Evolutionary conservation across 1,140 invertebrate species (phyloP), one percentile per base, ranked within the genome.

Genomic region (Nephila pilipes): DNA sequence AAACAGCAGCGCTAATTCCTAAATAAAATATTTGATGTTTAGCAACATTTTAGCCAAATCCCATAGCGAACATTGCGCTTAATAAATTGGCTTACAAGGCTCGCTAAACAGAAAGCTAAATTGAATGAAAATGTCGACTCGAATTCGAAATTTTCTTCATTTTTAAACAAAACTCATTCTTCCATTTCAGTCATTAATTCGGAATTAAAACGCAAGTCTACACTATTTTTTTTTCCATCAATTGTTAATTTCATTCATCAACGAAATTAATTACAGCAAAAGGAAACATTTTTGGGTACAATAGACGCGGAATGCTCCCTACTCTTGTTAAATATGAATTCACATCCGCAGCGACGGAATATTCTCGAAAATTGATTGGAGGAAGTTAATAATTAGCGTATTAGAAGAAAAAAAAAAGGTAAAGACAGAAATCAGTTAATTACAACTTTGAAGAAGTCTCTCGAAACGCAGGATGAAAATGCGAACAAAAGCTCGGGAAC

Each of bases 371-470:
- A 81, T 81, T 81, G 79, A 85, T 60, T 85, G 55, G 83, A 60
- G 83, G 83, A 60, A 85, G 90, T 85, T 85, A 91, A 91, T 91
- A 91, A 91, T 91, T 91, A 91, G 20, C 58, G 58, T 79, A 91
- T 91, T 91, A 85, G 54, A 55, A 65, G 65, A 54, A 36, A 57
- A 38, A 90, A 80, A 60, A 90, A 79, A 90, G 8, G 22, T 20
- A 38, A 1, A 54, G 90, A 91, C 36, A 91, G 80, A 91, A 91
- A 91, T 85, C 90, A 91, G 90, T 85, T 91, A 91, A 91, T 91
- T 91, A 91, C 90, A 91, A 91, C 90, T 85, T 85, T 91, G 80
- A 91, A 83, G 81, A 91, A 91, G 75, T 83, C 90, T 60, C 81
- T 85, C 54, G 32, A 83, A 25, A 60, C 58, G 58, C 14, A 36